Evolutionary conservation across 2,797 vertebrate genomes (phyloP).

Genomic region (Prionace glauca): DNA sequence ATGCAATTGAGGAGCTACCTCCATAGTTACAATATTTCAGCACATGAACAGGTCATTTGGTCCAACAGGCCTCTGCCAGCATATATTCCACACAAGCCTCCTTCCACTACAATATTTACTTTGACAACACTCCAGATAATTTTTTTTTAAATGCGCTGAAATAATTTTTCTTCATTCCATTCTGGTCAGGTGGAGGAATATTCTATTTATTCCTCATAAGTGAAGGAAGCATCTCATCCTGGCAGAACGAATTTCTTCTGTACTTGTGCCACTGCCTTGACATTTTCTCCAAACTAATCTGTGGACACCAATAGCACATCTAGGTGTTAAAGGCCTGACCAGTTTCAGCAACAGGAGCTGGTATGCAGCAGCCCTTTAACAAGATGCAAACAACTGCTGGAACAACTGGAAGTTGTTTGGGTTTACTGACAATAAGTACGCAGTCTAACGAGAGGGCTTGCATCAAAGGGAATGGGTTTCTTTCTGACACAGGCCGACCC

Average conservation of each 20-base stretch:
- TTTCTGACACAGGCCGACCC: background rate
- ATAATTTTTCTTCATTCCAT: background rate
- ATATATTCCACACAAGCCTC: background rate
- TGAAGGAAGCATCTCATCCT: background rate
- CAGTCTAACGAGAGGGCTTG: background rate
- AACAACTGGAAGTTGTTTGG: background rate
- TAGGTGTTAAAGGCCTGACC: no score
- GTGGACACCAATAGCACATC: background rate
- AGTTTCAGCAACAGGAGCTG: background rate
- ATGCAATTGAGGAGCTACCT: background rate
- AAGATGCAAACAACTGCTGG: background rate
- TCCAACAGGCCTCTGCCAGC: background rate
- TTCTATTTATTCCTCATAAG: background rate
- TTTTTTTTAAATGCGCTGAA: background rate
- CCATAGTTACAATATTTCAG: background rate
- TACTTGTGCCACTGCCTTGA: background rate
- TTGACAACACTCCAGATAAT: background rate
- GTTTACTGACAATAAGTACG: background rate
- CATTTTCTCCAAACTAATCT: background rate
- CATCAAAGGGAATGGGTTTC: background rate
- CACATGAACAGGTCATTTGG: background rate
- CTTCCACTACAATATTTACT: background rate
- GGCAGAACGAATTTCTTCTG: background rate
- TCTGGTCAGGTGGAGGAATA: background rate
- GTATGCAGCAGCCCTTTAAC: background rate